phyloP scores from a whole-genome alignment of 2,113 vertebrate genomes.

The Oophaga pumilio region DNA sequence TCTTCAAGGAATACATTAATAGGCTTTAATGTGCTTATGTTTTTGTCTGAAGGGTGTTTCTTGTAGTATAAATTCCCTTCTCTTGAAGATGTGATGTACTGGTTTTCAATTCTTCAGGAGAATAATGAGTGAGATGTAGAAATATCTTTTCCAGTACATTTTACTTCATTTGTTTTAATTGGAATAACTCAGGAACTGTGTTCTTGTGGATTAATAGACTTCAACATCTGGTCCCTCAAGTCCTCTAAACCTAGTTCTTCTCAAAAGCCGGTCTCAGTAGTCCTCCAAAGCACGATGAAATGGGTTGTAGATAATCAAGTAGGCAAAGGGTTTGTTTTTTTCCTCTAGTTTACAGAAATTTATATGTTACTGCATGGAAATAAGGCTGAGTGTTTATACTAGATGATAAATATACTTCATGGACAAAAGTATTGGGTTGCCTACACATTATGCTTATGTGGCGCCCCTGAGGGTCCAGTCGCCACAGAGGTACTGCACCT shows the following conservation, averaged over 20 bases:
- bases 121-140: conserved; percentile 16
- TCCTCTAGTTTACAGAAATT: not conserved
- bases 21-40: conserved; percentile 55
- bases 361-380: not conserved
- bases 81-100: conserved; percentile 35
- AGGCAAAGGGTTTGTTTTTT: conserved; percentile 2
- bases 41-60: conserved; percentile 46
- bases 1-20: conserved; percentile 58
- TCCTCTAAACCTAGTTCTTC: conserved; percentile 19
- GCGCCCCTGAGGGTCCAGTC: too few species aligned
- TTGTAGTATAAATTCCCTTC: conserved; percentile 39
- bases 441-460: too few species aligned
- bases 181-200: conserved; percentile 13
- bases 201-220: conserved; percentile 26
- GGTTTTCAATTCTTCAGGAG: not conserved
- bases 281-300: not conserved
- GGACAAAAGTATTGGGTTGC: too few species aligned
- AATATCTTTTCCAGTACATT: conserved; percentile 31
- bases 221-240: conserved; percentile 8
- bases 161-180: conserved; percentile 28
- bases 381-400: not conserved
- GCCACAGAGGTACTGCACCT: too few species aligned
- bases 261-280: conserved; percentile 23
- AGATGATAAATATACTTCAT: not conserved
- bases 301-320: not conserved